Evolutionary conservation across 2,797 vertebrate genomes (phyloP).

Genomic region (Caiman crocodilus): DNA sequence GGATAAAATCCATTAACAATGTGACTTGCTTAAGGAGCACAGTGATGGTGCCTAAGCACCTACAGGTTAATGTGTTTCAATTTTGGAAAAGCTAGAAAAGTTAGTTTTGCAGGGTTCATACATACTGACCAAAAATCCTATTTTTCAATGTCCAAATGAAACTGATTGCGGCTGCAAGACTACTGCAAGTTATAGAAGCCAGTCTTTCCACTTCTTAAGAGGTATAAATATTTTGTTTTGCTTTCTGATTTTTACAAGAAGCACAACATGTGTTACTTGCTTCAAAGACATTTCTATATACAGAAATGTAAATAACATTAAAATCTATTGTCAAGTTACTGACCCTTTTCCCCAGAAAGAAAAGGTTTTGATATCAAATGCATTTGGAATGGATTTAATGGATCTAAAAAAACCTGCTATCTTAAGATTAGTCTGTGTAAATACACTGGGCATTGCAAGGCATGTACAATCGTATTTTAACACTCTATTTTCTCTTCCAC

Average conservation of each 20-base stretch:
- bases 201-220: not conserved
- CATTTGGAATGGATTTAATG: not conserved
- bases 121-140: not conserved
- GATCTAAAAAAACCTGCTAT: not conserved
- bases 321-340: not conserved
- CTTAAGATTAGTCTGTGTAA: not conserved
- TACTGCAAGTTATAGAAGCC: not conserved
- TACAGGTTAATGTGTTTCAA: not conserved
- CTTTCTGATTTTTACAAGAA: not conserved
- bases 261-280: fast-evolving
- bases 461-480: not conserved
- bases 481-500: fast-evolving
- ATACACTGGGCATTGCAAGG: too few relatives aligned
- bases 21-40: not conserved
- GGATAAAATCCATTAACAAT: not conserved
- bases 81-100: not conserved
- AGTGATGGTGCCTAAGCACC: not conserved
- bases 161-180: not conserved
- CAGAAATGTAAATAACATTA: not conserved
- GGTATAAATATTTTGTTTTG: not conserved
- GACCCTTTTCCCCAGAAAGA: not conserved
- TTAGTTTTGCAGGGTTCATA: not conserved
- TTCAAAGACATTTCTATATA: not conserved
- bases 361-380: not conserved
- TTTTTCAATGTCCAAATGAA: not conserved